phyloP scores from a whole-genome alignment of 2,888 invertebrate genomes.

The Apamea epomidion region DNA sequence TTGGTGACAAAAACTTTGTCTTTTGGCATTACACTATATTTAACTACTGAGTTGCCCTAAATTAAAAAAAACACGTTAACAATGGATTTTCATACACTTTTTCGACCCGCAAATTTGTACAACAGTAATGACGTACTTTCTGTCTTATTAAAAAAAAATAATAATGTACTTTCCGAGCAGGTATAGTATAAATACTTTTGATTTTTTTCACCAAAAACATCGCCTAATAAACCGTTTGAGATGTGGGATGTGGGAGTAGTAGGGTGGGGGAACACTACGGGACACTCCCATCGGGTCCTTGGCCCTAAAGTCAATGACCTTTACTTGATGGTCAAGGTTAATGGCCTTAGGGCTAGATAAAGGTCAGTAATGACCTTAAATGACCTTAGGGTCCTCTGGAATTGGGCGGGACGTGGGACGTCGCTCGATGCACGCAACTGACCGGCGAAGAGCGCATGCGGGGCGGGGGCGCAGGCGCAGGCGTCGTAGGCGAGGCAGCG shows the following conservation, averaged over 20 bases:
- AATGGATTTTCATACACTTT: neutral
- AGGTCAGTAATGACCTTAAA: slow-evolving; percentile 12
- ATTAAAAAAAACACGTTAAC: neutral
- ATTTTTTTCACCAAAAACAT: neutral
- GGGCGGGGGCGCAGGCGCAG: slow-evolving; percentile 20
- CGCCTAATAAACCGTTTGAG: neutral
- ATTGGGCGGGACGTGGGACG: neutral
- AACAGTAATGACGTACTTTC: too few species aligned
- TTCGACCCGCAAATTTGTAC: too few species aligned
- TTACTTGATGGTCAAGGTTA: neutral
- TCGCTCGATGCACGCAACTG: neutral
- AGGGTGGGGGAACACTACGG: neutral
- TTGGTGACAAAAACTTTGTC: neutral
- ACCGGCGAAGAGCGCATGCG: neutral
- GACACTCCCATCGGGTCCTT: neutral
- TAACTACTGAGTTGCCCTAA: neutral
- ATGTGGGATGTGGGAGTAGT: neutral
- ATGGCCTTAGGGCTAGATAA: neutral
- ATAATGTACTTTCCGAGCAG: neutral
- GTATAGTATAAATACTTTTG: neutral
- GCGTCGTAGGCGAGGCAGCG: neutral
- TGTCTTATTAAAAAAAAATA: neutral
- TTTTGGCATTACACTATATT: neutral
- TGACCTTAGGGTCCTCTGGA: neutral
- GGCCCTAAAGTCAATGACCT: neutral